Conservation (phyloP, 2,888 invertebrate genomes). For the Azorinus chamasolen region DNA sequence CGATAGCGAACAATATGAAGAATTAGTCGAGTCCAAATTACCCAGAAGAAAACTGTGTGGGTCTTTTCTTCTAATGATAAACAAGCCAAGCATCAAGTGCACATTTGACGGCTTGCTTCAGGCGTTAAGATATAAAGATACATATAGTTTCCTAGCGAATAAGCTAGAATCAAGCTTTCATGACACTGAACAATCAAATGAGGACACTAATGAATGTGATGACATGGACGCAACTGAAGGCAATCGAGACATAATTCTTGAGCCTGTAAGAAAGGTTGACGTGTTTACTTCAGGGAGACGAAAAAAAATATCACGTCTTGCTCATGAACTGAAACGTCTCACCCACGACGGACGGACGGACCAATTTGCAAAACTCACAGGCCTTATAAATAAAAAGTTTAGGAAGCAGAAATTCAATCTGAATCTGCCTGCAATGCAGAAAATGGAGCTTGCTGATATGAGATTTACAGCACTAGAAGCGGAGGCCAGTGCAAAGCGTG, state of each 20-base stretch:
- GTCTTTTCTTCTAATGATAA: conserved; percentile 21
- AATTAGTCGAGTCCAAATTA: conserved; percentile 7
- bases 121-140: conserved; percentile 28
- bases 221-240: neutral
- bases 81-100: conserved; percentile 13
- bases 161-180: conserved; percentile 15
- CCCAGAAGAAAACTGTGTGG: conserved; percentile 15
- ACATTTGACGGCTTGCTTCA: conserved; percentile 36
- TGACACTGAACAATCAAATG: neutral
- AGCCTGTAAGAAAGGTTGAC: conserved; percentile 34
- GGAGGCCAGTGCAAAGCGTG: conserved; percentile 36
- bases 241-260: conserved; percentile 11
- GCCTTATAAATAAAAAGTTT: conserved; percentile 21
- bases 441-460: conserved; percentile 46
- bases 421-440: neutral
- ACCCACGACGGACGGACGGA: conserved; percentile 40
- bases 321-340: conserved; percentile 43
- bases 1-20: conserved; percentile 13
- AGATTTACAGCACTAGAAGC: conserved; percentile 41
- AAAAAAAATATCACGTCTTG: conserved; percentile 22
- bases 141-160: conserved; percentile 35
- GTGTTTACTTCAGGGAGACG: conserved; percentile 17
- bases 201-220: neutral
- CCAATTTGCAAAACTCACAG: conserved; percentile 15
- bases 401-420: conserved; percentile 24